Conservation (phyloP, 2,888 invertebrate genomes). For the Ormia ochracea region DNA sequence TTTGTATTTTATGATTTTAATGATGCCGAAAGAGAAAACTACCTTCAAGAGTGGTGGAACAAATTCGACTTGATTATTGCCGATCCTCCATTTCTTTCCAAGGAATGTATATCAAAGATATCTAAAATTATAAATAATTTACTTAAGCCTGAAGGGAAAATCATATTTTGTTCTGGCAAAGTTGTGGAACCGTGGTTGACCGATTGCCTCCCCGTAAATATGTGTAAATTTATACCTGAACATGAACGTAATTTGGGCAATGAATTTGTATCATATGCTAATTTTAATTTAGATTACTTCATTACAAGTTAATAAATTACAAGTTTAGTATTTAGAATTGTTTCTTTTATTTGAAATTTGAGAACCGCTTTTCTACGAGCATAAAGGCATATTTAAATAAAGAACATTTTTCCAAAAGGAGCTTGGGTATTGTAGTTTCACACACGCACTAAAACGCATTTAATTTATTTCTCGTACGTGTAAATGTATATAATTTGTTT, state of each 20-base stretch:
- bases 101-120: slow-evolving; percentile 92
- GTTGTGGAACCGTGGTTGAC: slow-evolving; percentile 85
- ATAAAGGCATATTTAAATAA: too few species aligned
- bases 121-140: slow-evolving; percentile 86
- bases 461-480: slow-evolving; percentile 16
- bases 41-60: slow-evolving; percentile 76
- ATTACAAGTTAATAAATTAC: slow-evolving; percentile 34
- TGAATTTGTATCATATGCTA: slow-evolving; percentile 93
- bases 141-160: slow-evolving; percentile 77
- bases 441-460: slow-evolving; percentile 31
- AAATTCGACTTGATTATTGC: slow-evolving; percentile 90
- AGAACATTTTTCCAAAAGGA: not conserved
- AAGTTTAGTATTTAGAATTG: too few species aligned
- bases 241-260: slow-evolving; percentile 95
- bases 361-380: too few species aligned
- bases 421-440: not conserved
- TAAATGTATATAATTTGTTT: slow-evolving; percentile 18
- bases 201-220: slow-evolving; percentile 81
- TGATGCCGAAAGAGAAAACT: slow-evolving; percentile 83
- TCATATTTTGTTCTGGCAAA: slow-evolving; percentile 88
- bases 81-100: slow-evolving; percentile 96
- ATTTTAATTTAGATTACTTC: slow-evolving; percentile 84
- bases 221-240: slow-evolving; percentile 85
- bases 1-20: slow-evolving; percentile 94
- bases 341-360: too few species aligned